Base-by-base conservation (phyloP, 2,797 vertebrate species). In the Crenuchus spilurus region DNA sequence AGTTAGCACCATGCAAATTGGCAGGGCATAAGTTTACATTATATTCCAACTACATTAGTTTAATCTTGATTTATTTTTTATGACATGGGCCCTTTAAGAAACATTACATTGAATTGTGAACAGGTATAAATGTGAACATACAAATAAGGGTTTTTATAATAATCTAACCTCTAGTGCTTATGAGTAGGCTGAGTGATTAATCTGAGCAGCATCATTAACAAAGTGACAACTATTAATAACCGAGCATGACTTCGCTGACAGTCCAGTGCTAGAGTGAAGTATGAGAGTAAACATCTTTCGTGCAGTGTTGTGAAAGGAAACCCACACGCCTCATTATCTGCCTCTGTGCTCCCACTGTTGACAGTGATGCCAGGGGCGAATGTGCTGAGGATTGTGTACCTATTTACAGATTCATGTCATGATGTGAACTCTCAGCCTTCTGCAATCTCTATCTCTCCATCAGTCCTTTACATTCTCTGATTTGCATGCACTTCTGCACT, bases 251-350 rank as follows among this genome's bases (percentile, higher is more conserved):
- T 55, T 26, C 31, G 48, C 41, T 39, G 22, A 22, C 35, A 44
- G 39, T 20, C 28, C 41, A 7, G 28, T 41, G 58, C 10, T 22
- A 13, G 18, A 64, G 24, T 16, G 39, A 35, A 37, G 18, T 11
- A 41, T 42, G 69, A 58, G 44, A 49, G 57, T 11, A 64, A 48
- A 1, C 22, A 55, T 69, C 46, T 69, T 22, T 58, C 28, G 46
- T 37, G 51, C 20, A 37, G 71, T 6, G 18, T 35, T 64, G 11
- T 4, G 62, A 46, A 52, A 10, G 30, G 49, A 72, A 77, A 71
- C 54, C 54, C 64, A 77, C 75, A 31, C 75, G 51, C 65, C 49
- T 73, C 60, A 65, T 65, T 65, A 73, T 65, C 30, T 35, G 62
- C 28, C 22, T 57, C 58, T 30, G 8, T 9, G 37, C 46, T 65